Percentiles rank a stretch among this genome's conserved stretches.
These are phyloP conservation scores for Hypotaenidia okinawae DNA, from an alignment of 2,797 vertebrate species.

Conservation along the genomic window DNA sequence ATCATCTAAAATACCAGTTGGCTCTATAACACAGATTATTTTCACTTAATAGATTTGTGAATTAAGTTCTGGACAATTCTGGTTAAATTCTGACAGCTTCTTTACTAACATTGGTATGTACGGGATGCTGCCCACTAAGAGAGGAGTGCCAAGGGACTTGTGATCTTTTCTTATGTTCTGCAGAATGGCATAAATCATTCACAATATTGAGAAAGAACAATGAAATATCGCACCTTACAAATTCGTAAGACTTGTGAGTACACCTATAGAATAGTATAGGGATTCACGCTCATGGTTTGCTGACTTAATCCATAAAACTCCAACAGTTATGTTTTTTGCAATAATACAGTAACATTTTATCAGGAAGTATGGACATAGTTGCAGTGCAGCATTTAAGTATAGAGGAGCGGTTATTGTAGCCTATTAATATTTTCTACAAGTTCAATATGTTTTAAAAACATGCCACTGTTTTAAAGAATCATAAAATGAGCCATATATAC, in stretches of 20 bases:
- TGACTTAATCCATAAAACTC: background rate
- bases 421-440: background rate
- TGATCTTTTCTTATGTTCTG: background rate
- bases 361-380: background rate
- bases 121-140: background rate
- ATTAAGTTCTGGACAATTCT: background rate
- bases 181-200: slow-evolving; percentile 1
- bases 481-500: background rate
- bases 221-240: background rate
- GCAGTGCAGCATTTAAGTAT: background rate
- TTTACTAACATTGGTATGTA: background rate
- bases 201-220: background rate
- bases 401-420: background rate
- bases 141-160: background rate
- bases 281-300: background rate
- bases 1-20: background rate
- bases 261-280: background rate
- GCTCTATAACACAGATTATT: background rate
- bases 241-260: background rate
- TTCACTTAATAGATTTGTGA: background rate
- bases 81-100: background rate
- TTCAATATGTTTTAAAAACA: background rate
- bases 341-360: background rate
- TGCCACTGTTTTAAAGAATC: background rate
- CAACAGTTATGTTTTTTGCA: background rate